These are phyloP conservation scores for Tadarida brasiliensis DNA, from an alignment of 2,797 vertebrate genomes.

Conservation along the genomic window DNA sequence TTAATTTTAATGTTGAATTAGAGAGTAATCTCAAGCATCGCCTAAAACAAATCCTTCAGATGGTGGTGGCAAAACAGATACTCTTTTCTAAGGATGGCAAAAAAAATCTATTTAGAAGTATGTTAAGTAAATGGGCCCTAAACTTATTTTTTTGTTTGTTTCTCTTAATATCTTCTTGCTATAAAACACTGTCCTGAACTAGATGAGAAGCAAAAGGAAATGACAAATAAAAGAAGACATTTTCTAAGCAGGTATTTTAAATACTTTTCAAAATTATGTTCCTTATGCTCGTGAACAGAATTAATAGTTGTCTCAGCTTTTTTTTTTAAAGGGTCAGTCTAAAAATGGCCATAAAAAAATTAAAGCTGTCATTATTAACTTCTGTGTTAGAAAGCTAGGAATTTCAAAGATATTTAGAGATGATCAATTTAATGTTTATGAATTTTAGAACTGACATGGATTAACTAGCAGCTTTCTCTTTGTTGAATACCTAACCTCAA, in stretches of 20 bases:
- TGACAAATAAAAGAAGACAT: background rate
- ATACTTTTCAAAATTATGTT: background rate
- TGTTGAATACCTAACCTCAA: background rate
- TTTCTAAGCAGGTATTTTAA: background rate
- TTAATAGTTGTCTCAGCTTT: background rate
- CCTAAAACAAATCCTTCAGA: conserved; percentile 27
- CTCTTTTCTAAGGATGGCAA: conserved; percentile 19
- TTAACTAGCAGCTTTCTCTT: background rate
- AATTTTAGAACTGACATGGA: background rate
- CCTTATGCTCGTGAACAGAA: background rate
- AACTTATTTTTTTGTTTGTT: background rate
- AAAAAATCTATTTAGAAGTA: background rate
- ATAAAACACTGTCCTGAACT: background rate
- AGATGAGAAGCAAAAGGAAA: background rate
- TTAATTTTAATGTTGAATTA: conserved; percentile 4
- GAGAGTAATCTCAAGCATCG: background rate
- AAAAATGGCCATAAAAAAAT: conserved; percentile 44
- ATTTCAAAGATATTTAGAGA: conserved; percentile 3
- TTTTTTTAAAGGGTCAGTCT: background rate
- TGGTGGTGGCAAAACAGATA: background rate
- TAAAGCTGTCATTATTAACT: background rate
- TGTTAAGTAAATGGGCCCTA: background rate
- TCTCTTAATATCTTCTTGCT: conserved; percentile 24
- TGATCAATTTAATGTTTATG: background rate
- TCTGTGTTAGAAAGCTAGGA: conserved; percentile 4